Evolutionary conservation across 2,113 vertebrate species (phyloP).

Genomic region (Sylvia atricapilla): DNA sequence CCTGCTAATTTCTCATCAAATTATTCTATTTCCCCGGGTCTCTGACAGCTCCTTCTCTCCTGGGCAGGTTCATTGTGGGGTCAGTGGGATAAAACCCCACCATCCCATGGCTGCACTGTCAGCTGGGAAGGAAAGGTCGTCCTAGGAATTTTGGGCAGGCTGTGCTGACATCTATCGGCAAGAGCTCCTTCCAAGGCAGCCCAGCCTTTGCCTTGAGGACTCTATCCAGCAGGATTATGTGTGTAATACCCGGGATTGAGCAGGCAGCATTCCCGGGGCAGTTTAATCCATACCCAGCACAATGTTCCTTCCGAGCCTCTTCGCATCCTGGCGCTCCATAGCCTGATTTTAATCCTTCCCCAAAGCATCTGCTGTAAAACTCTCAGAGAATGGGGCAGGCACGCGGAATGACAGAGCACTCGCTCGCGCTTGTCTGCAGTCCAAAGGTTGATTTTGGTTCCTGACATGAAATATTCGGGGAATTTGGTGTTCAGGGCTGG

Average conservation of each 20-base stretch:
- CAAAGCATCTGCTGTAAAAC: background rate
- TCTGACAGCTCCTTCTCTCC: background rate
- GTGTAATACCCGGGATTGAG: accelerated
- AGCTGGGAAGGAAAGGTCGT: background rate
- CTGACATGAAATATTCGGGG: background rate
- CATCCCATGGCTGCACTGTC: accelerated
- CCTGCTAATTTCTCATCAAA: accelerated
- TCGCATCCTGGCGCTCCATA: accelerated
- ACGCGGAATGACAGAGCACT: accelerated
- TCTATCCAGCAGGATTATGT: accelerated
- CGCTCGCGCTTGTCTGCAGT: background rate
- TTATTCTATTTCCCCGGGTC: background rate
- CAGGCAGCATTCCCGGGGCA: background rate
- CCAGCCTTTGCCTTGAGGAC: background rate
- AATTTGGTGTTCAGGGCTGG: background rate
- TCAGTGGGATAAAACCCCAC: background rate
- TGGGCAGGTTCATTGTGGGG: accelerated
- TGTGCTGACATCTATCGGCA: conserved; percentile 64
- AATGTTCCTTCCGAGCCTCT: background rate
- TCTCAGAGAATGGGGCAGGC: background rate
- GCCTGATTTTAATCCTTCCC: background rate
- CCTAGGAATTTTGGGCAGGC: background rate
- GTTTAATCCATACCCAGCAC: accelerated
- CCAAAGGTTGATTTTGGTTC: background rate
- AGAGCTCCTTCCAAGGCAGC: background rate